These are phyloP conservation scores for Chionoecetes opilio DNA, from an alignment of 1,140 invertebrate genomes.

Conservation along the genomic window DNA sequence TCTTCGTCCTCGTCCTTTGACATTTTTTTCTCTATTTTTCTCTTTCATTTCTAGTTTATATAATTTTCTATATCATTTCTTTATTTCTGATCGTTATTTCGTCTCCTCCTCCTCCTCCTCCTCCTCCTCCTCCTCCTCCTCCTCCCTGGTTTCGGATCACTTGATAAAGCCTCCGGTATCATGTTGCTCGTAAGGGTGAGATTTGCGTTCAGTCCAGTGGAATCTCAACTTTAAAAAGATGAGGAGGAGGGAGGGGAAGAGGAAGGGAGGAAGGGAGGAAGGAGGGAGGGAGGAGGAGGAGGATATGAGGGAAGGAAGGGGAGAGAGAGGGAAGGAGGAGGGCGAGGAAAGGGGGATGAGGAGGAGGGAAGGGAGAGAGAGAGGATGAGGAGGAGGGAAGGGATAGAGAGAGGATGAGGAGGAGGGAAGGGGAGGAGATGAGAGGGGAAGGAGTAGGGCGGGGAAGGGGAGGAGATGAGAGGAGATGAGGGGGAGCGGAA, in stretches of 20 bases:
- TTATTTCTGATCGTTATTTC: too few relatives aligned
- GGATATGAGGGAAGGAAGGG: too few relatives aligned
- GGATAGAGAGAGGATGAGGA: background rate
- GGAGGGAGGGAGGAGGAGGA: background rate
- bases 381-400: background rate
- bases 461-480: too few relatives aligned
- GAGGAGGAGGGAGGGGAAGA: background rate
- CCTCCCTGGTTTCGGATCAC: background rate
- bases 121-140: constrained; percentile 14
- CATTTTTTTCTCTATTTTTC: too few relatives aligned
- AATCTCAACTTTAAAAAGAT: background rate
- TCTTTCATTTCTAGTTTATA: too few relatives aligned
- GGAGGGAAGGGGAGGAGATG: background rate
- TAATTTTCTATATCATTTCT: too few relatives aligned
- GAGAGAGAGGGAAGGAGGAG: too few relatives aligned
- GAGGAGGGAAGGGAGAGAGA: background rate
- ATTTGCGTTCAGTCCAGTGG: background rate
- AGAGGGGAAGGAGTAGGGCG: too few relatives aligned
- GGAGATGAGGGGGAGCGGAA: too few relatives aligned
- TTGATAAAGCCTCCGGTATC: background rate
- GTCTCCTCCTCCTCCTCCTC: constrained; percentile 4
- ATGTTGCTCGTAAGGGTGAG: background rate
- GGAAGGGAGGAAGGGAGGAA: background rate
- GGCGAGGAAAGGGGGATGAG: too few relatives aligned
- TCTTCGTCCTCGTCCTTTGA: too few relatives aligned